Evolutionary conservation across 2,113 vertebrate species (phyloP), one percentile per base, ranked within the genome.

Genomic region (Tachysurus fulvidraco): DNA sequence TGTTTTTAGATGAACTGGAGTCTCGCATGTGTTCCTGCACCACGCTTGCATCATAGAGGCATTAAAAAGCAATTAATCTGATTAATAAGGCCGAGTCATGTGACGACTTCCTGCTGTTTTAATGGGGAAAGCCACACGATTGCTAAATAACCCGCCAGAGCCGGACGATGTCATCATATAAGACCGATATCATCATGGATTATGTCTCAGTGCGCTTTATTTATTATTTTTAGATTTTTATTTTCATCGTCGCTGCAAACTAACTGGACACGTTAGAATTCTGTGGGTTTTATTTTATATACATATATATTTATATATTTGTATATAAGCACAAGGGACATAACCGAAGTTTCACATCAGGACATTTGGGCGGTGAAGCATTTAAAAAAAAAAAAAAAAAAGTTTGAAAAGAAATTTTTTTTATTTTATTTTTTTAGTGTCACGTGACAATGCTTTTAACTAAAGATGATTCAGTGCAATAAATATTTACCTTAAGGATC

Each of bases 51-150:
- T 69, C 79, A 82, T 30, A 1, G 50, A 52, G 79, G 30, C 85
- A 82, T 86, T 82, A 74, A 86, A 86, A 86, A 86, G 79, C 85
- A 86, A 86, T 86, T 73, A 82, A 73, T 86, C 79, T 86, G 67
- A 82, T 71, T 86, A 82, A 82, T 86, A 86, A 86, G 44, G 25
- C 2, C 19, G 41, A 60, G 80, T 82, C 67, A 62, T 23, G 41
- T 86, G 85, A 82, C 55, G 19, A 25, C 17, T 50, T 79, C 62
- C 50, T 67, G 78, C 76, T n/a, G 50, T n/a, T 85, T 79, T 55
- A 69, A 57, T 55, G 30, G 82, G 21, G 41, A 71, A 80, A 25
- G n/a, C 28, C 23, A 80, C 12, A n/a, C 7, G 13, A 14, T 55
- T n/a, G 62, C 76, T 57, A 25, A 65, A 67, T 65, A 25, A 25